Evolutionary conservation across 2,888 invertebrate genomes (phyloP).

Genomic region (Palloptera scutellata): DNA sequence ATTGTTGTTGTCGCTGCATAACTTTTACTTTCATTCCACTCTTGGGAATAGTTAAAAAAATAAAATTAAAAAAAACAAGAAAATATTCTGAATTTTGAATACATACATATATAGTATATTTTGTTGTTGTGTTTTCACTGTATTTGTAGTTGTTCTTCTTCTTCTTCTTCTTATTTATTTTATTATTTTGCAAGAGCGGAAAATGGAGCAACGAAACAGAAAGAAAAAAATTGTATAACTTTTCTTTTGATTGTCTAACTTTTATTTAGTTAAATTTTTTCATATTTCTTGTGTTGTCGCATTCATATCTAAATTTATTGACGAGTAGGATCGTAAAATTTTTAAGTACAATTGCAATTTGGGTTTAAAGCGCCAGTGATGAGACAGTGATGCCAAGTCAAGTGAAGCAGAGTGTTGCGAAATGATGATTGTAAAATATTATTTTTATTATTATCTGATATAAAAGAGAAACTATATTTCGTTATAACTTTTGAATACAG

Average conservation of each 20-base stretch:
- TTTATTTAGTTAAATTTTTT: slow-evolving; percentile 34
- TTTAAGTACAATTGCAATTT: neutral
- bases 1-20: slow-evolving; percentile 35
- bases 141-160: neutral
- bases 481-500: too few relatives aligned
- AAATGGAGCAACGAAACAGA: neutral
- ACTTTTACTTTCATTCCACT: slow-evolving; percentile 60
- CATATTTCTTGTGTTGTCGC: slow-evolving; percentile 28
- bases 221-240: slow-evolving; percentile 27
- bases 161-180: slow-evolving; percentile 16
- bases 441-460: neutral
- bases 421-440: neutral
- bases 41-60: slow-evolving; percentile 45
- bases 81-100: neutral
- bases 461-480: too few relatives aligned
- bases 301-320: slow-evolving; percentile 5
- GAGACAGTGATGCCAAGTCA: neutral
- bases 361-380: neutral
- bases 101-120: neutral
- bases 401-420: neutral
- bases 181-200: neutral
- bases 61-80: slow-evolving; percentile 6
- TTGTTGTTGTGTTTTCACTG: neutral
- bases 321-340: too few relatives aligned
- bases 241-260: slow-evolving; percentile 53